Conservation (phyloP, 2,113 vertebrate species). For the Agapornis roseicollis region DNA sequence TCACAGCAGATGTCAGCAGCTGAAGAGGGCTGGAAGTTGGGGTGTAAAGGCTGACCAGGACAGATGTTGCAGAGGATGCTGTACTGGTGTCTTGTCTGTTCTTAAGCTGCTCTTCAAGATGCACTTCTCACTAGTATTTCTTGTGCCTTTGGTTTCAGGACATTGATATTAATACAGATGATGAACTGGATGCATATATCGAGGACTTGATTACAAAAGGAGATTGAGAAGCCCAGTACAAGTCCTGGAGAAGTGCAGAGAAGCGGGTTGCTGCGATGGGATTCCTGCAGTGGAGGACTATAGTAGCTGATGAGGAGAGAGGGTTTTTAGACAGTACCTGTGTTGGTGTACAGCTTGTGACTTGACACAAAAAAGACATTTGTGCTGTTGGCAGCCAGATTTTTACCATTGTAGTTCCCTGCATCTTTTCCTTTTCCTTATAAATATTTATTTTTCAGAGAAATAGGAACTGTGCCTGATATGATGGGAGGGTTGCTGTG, state of each 20-base stretch:
- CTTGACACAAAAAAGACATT: constrained; percentile 45
- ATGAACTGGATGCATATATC: constrained; percentile 96
- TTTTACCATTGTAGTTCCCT: constrained; percentile 62
- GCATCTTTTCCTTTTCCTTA: constrained; percentile 69
- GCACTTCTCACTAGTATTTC: not conserved
- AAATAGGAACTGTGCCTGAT: constrained; percentile 63
- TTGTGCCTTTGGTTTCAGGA: constrained; percentile 80
- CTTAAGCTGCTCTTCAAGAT: not conserved
- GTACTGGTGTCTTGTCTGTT: not conserved
- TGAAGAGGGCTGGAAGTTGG: not conserved
- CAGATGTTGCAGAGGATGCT: not conserved
- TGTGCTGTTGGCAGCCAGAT: constrained; percentile 60
- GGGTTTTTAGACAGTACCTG: not conserved
- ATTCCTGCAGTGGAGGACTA: not conserved
- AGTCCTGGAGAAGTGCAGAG: not conserved
- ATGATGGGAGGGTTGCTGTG: not conserved
- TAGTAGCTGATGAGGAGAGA: not conserved
- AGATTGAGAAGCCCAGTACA: constrained; percentile 72
- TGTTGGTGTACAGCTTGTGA: constrained; percentile 47
- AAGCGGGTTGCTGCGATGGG: not conserved
- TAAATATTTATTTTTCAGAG: constrained; percentile 83
- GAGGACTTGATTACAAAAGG: constrained; percentile 97
- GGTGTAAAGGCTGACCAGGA: not conserved
- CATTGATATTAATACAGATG: constrained; percentile 97
- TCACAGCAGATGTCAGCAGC: not conserved